A percentile compares a stretch with the other conserved stretches of the same genome.
phyloP scores from a whole-genome alignment of 2,888 invertebrate genomes.

The Blera fallax region DNA sequence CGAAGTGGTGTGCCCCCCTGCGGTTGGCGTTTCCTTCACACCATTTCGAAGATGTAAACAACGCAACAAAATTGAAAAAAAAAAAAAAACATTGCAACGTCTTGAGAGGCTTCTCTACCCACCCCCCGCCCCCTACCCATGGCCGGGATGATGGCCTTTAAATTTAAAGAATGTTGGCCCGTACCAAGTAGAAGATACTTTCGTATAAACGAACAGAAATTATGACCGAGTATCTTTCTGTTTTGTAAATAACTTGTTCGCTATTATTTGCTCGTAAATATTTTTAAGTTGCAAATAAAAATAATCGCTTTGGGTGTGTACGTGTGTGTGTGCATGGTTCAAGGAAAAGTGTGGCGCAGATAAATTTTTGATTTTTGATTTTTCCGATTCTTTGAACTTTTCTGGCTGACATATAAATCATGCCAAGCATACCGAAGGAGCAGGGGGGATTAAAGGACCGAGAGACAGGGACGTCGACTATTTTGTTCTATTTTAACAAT shows the following conservation, averaged over 20 bases:
- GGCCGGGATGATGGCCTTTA: constrained; percentile 3
- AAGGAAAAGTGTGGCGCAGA: constrained; percentile 65
- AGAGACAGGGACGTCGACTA: neutral
- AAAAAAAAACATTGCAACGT: neutral
- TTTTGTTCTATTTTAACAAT: constrained; percentile 14
- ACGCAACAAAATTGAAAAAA: constrained; percentile 6
- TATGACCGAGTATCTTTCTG: constrained; percentile 8
- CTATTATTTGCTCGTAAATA: constrained; percentile 61
- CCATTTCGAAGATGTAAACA: constrained; percentile 38
- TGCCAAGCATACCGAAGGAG: neutral
- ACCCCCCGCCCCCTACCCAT: neutral
- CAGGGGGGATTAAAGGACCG: neutral
- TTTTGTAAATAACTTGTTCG: constrained; percentile 34
- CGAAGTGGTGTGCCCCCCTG: neutral
- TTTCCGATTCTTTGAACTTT: constrained; percentile 27
- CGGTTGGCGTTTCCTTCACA: too few relatives aligned
- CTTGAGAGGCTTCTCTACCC: neutral
- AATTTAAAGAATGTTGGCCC: constrained; percentile 31
- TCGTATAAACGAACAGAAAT: neutral
- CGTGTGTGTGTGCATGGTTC: constrained; percentile 23
- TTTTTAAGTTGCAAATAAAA: constrained; percentile 50
- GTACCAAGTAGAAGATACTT: neutral
- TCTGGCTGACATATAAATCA: constrained; percentile 38
- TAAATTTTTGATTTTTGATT: constrained; percentile 39
- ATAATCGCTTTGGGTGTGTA: constrained; percentile 26